phyloP scores from a whole-genome alignment of 2,888 invertebrate species.

The Drosophila rubida region DNA sequence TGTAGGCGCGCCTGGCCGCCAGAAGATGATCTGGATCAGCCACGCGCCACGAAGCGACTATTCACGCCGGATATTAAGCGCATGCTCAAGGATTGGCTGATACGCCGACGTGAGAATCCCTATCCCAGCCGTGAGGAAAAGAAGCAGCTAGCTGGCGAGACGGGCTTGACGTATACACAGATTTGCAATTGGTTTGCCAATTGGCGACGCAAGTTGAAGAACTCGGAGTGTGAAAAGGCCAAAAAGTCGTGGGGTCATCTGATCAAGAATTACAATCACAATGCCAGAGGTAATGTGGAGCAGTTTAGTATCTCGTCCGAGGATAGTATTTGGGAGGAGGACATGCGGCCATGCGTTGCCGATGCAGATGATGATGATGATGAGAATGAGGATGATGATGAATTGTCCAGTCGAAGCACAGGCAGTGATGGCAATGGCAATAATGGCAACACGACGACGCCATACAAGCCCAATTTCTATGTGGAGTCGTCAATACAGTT shows the following conservation, averaged over 20 bases:
- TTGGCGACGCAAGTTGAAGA: conserved; percentile 91
- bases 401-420: conserved; percentile 67
- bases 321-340: conserved; percentile 92
- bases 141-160: conserved; percentile 89
- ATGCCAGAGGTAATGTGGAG: conserved; percentile 91
- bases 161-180: conserved; percentile 92
- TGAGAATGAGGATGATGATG: conserved; percentile 55
- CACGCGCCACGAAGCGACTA: conserved; percentile 89
- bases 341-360: conserved; percentile 71
- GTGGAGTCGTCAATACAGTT: conserved; percentile 41
- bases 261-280: conserved; percentile 89
- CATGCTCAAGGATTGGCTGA: conserved; percentile 91
- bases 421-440: conserved; percentile 69
- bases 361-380: conserved; percentile 60
- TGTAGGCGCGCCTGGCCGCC: conserved; percentile 84
- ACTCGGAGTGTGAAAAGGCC: conserved; percentile 89
- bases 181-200: conserved; percentile 94
- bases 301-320: conserved; percentile 92
- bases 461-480: conserved; percentile 67
- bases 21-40: conserved; percentile 85
- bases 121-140: conserved; percentile 92
- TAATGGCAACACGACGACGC: conserved; percentile 34
- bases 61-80: conserved; percentile 93
- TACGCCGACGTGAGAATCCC: conserved; percentile 91
- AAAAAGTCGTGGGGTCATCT: conserved; percentile 91